Percentiles rank a stretch among this genome's conserved stretches.
These are phyloP conservation scores for Ylistrum balloti DNA, from an alignment of 1,140 invertebrate species.

Conservation along the genomic window DNA sequence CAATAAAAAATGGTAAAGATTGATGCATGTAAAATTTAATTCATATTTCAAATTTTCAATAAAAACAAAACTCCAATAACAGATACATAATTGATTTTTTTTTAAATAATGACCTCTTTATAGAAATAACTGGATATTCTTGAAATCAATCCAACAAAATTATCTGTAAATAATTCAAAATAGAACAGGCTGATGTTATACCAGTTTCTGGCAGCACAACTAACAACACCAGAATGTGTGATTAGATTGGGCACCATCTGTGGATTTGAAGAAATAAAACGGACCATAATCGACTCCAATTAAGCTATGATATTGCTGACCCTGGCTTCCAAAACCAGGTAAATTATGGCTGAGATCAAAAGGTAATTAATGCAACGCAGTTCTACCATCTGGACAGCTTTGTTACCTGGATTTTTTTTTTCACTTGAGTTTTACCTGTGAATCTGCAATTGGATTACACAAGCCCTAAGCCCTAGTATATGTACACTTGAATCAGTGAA, in stretches of 20 bases:
- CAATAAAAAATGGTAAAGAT: no score
- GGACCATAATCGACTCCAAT: not conserved
- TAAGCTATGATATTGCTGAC: not conserved
- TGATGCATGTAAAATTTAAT: no score
- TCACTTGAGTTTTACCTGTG: constrained; percentile 1
- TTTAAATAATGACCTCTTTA: not conserved
- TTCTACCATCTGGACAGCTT: not conserved
- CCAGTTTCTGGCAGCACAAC: not conserved
- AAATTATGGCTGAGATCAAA: not conserved
- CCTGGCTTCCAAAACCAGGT: not conserved
- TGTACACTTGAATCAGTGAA: not conserved
- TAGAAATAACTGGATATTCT: constrained; percentile 7
- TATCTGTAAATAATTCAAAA: constrained; percentile 31
- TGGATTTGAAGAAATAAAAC: not conserved
- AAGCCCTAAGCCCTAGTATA: not conserved
- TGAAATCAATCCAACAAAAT: not conserved
- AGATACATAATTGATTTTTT: no score
- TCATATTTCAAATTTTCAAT: no score
- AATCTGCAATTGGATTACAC: not conserved
- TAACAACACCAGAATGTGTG: not conserved
- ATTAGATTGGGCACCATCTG: not conserved
- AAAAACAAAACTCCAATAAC: no score
- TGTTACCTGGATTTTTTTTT: not conserved
- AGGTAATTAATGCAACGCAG: not conserved
- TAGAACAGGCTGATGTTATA: not conserved